Conservation (phyloP, 2,797 vertebrate species). For the Salmo trutta region DNA sequence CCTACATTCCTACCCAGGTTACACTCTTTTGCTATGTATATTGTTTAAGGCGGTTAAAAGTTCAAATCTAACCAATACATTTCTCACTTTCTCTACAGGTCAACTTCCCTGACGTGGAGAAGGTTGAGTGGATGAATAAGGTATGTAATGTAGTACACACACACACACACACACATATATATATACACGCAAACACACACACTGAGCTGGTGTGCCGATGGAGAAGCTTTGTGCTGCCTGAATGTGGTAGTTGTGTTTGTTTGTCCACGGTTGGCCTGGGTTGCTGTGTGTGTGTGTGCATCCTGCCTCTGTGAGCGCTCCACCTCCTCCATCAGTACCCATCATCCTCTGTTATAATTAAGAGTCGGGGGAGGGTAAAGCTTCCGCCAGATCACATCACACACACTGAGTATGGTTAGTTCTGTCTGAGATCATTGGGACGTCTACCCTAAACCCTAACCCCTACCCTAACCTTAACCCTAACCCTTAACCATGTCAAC, state of each 20-base stretch:
- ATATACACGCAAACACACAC: background rate
- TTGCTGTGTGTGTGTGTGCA: slow-evolving; percentile 15
- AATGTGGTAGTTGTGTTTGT: background rate
- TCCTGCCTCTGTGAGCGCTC: slow-evolving; percentile 20
- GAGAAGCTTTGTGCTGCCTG: background rate
- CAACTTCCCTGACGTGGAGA: slow-evolving; percentile 82
- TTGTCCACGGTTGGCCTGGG: background rate
- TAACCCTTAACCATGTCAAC: too few species aligned
- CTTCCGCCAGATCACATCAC: background rate
- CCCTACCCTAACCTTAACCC: too few species aligned
- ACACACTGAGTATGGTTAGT: too few species aligned
- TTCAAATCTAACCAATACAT: slow-evolving; percentile 7
- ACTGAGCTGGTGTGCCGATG: background rate
- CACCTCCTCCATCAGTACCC: slow-evolving; percentile 45
- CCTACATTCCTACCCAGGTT: too few species aligned
- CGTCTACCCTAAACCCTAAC: too few species aligned
- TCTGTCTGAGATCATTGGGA: too few species aligned
- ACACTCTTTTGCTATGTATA: background rate
- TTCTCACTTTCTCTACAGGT: slow-evolving; percentile 64
- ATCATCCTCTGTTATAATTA: slow-evolving; percentile 44
- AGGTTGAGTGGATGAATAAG: slow-evolving; percentile 85
- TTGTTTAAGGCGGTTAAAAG: background rate
- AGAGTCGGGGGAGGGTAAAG: slow-evolving; percentile 35
- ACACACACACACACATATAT: too few species aligned
- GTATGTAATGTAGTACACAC: slow-evolving; percentile 48